Base-by-base conservation (phyloP, 1,140 invertebrate species). In the Papilio machaon region DNA sequence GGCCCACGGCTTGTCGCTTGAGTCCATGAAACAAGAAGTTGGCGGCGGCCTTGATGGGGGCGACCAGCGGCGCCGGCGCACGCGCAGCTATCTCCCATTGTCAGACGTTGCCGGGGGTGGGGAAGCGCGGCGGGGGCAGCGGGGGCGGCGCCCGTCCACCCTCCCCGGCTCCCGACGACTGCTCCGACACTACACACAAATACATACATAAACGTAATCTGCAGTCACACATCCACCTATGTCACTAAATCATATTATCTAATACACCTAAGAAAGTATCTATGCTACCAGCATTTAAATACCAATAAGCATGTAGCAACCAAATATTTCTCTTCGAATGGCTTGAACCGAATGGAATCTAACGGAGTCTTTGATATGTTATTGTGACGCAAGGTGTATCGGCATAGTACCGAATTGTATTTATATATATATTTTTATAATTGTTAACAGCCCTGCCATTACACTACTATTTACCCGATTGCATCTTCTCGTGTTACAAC, bases 71-170 rank as follows among this genome's bases (percentile, higher is more conserved):
- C 87, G 91, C 90, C 78, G 95, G 93, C 87, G 91, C 90, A 91
- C 89, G 93, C 87, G 94, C 93, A 86, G 91, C 89, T 86, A 89
- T 94, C 95, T 95, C 95, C 96, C 96, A 96, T 95, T 96, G 96
- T 96, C 96, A 96, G 95, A 96, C 96, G 95, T 94, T 94, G 91
- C 95, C 96, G 94, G 95, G 95, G 92, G 95, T 95, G 87, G 96
- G 96, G 95, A 96, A 96, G 91, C 96, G 95, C 92, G 96, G 96
- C 90, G 96, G 96, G 85, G 96, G 96, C 94, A 96, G 95, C 91
- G 96, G 96, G 87, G 96, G 96, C 90, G 96, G 96, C 90, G 95
- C 95, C 87, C 95, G 89, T 9, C 89, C 90, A 85, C 83, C 91
- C 80, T 91, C 92, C 73, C 88, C 91, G 82, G 85, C 93, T 74